Evolutionary conservation across 2,888 invertebrate species (phyloP).

Genomic region (Ophonus ardosiacus): DNA sequence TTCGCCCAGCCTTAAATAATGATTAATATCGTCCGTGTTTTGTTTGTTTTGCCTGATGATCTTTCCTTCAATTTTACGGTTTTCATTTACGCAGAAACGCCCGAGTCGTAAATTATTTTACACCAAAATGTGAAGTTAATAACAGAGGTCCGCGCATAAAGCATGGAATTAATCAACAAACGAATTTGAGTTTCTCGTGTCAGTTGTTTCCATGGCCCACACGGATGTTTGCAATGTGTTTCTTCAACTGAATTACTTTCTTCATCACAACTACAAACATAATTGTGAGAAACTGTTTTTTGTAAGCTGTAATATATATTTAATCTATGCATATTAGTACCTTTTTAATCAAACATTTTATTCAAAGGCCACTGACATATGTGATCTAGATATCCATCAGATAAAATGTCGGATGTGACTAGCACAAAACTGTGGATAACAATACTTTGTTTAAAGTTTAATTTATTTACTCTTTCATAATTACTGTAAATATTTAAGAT

Average conservation of each 20-base stretch:
- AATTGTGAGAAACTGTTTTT: conserved; percentile 18
- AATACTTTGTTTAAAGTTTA: too few species aligned
- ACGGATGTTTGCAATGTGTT: conserved; percentile 13
- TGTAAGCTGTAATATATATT: background rate
- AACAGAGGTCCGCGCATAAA: conserved; percentile 30
- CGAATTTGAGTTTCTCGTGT: conserved; percentile 20
- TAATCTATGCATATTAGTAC: conserved; percentile 1
- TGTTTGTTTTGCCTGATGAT: conserved; percentile 51
- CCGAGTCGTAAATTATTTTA: conserved; percentile 53
- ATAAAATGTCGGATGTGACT: too few species aligned
- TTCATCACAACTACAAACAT: background rate
- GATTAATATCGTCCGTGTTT: conserved; percentile 48
- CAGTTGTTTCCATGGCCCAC: background rate
- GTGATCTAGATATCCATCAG: too few species aligned
- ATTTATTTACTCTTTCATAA: too few species aligned
- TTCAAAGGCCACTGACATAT: conserved; percentile 1
- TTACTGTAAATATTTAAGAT: too few species aligned
- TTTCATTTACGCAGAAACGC: conserved; percentile 56
- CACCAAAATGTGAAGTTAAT: conserved; percentile 51
- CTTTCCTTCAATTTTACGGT: conserved; percentile 55
- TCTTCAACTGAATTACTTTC: background rate
- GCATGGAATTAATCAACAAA: conserved; percentile 32
- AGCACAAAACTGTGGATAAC: too few species aligned
- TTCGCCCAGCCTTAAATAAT: conserved; percentile 20
- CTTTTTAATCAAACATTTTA: conserved; percentile 13